Evolutionary conservation across 2,797 vertebrate genomes (phyloP), one percentile per base, ranked within the genome.

Genomic region (Emys orbicularis): DNA sequence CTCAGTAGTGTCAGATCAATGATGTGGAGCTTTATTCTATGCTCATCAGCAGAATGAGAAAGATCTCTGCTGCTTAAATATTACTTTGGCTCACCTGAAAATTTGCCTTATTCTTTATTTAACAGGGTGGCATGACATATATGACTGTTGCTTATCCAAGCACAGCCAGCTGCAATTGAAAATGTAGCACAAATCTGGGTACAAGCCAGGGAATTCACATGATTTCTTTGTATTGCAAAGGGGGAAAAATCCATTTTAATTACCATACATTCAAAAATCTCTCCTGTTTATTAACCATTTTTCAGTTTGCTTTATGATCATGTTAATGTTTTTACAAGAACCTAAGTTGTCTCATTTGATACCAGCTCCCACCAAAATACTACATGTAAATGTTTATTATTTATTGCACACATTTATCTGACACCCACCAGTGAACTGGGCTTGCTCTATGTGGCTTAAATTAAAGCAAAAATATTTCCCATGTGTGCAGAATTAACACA

Each of bases 51-150:
- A 87, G 77, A 79, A 74, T 34, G 72, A 0, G 86, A 6, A n/a
- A 12, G 52, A 6, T 49, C 49, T 86, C 86, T 85, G 25, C 86
- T 88, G 84, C 72, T 87, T 84, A 86, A 54, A 8, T 0, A 1
- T 87, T 94, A 87, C 87, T 93, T 90, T 59, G 31, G 82, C 91
- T 97, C 74, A 89, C 49, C 57, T 72, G 72, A 76, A 94, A 95
- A 95, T 90, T 88, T 74, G 27, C 85, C 93, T 89, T 44, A 8
- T 57, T 95, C 79, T 94, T 94, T 91, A 92, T 84, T 96, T 87
- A 31, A 37, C 37, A 74, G 79, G 21, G 86, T 84, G 16, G 12
- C 5, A 2, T 5, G 61, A 2, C n/a, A 68, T 9, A 56, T 5
- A 80, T 49, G 86, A 13, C 56, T 53, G 88, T 80, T 87, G 77